These are phyloP conservation scores for Phytoseiulus persimilis DNA, from an alignment of 2,888 invertebrate genomes.

Conservation along the genomic window DNA sequence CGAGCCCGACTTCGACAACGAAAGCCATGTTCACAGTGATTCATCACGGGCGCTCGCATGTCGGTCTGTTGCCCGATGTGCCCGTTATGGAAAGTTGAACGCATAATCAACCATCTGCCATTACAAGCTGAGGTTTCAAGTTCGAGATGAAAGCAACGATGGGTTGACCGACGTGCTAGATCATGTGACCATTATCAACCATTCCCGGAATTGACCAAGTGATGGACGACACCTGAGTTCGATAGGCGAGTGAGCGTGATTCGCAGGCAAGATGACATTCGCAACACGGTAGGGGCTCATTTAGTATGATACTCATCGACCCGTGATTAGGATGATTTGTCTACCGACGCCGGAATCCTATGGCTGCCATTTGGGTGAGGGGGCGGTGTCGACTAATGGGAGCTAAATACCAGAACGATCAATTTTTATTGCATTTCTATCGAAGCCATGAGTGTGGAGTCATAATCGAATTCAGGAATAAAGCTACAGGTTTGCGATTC, in stretches of 20 bases:
- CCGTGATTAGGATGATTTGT: too few relatives aligned
- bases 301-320: too few relatives aligned
- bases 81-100: background rate
- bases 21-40: background rate
- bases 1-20: background rate
- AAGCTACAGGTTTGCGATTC: too few relatives aligned
- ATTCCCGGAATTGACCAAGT: background rate
- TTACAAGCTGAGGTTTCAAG: background rate
- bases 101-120: background rate
- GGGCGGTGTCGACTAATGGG: too few relatives aligned
- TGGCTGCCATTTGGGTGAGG: too few relatives aligned
- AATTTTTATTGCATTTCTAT: too few relatives aligned
- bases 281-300: too few relatives aligned
- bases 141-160: background rate
- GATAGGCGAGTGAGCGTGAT: background rate
- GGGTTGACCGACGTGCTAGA: background rate
- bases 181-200: background rate
- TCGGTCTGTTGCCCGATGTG: too few relatives aligned
- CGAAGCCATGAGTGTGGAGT: too few relatives aligned
- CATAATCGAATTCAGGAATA: too few relatives aligned
- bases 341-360: too few relatives aligned
- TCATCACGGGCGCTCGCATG: background rate
- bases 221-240: background rate
- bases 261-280: background rate
- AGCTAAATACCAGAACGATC: too few relatives aligned